phyloP scores from a whole-genome alignment of 2,797 vertebrate genomes.

The Melanotaenia parkinsoni region DNA sequence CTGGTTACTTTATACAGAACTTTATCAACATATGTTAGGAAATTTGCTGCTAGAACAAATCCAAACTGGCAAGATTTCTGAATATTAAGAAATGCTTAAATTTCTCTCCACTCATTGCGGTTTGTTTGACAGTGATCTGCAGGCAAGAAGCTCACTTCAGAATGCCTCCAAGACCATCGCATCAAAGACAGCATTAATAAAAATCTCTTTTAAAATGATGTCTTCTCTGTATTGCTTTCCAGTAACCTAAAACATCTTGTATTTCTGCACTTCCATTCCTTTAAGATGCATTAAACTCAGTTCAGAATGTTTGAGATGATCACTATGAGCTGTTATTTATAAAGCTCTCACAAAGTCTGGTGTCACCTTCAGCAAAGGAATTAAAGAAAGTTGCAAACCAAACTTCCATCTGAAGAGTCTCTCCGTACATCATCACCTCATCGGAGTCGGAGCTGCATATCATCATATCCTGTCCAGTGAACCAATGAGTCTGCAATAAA shows the following conservation, averaged over 20 bases:
- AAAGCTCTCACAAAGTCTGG: not conserved
- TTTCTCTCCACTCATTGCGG: not conserved
- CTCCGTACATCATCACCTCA: constrained; percentile 21
- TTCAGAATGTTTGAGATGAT: no score
- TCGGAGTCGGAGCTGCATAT: constrained; percentile 28
- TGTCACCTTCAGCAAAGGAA: constrained; percentile 16
- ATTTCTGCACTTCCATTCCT: not conserved
- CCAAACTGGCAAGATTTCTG: not conserved
- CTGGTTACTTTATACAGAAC: not conserved
- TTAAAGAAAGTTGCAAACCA: not conserved
- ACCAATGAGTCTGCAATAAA: constrained; percentile 50
- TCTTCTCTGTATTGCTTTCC: constrained; percentile 6
- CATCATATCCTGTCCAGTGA: constrained; percentile 49
- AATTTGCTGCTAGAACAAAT: no score
- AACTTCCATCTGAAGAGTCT: constrained; percentile 20
- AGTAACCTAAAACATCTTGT: not conserved
- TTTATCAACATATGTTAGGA: constrained; percentile 4
- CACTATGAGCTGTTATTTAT: not conserved
- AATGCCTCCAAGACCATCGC: not conserved
- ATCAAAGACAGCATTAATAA: constrained; percentile 41
- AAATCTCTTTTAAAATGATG: not conserved
- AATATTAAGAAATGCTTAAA: not conserved
- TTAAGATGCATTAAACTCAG: not conserved
- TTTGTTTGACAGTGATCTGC: constrained; percentile 50
- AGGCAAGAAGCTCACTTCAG: not conserved